A percentile compares a stretch with the other conserved stretches of the same genome.
Evolutionary conservation across 64 coral and sea anemone species (phyloP).

Genomic region (Montipora capricornis): DNA sequence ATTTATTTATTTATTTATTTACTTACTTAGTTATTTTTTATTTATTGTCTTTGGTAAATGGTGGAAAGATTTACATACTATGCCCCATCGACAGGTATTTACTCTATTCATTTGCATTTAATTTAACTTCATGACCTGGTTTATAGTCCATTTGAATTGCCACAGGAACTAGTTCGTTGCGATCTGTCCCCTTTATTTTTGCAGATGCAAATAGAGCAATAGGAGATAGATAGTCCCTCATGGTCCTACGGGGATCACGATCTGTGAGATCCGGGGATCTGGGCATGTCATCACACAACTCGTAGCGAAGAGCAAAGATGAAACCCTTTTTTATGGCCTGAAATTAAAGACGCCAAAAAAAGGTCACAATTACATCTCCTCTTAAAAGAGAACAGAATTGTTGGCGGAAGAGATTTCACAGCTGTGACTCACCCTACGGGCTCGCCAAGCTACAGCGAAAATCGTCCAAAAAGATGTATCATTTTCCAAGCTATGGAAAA

Average conservation of each 20-base stretch:
- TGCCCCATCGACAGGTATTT: too few species aligned
- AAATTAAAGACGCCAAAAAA: background rate
- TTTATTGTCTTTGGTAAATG: too few species aligned
- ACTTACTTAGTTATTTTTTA: too few species aligned
- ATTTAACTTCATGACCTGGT: background rate
- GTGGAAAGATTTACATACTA: too few species aligned
- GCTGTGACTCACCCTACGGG: too few species aligned
- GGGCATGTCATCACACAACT: slow-evolving; percentile 27
- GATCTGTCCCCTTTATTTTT: background rate
- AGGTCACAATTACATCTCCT: background rate
- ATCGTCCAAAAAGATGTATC: too few species aligned
- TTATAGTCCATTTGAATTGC: slow-evolving; percentile 57
- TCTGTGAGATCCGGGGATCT: slow-evolving; percentile 42
- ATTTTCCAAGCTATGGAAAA: too few species aligned
- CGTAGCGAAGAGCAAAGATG: slow-evolving; percentile 53
- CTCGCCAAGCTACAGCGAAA: too few species aligned
- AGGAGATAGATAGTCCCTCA: slow-evolving; percentile 45
- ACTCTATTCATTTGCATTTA: too few species aligned
- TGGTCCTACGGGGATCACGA: slow-evolving; percentile 40
- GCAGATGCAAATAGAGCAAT: slow-evolving; percentile 68
- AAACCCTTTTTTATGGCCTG: slow-evolving; percentile 35
- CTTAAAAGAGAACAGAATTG: background rate
- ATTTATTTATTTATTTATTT: too few species aligned
- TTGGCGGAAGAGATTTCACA: too few species aligned
- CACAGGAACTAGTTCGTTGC: slow-evolving; percentile 1